These are phyloP conservation scores for Smittia sp. DNA, from an alignment of 2,888 invertebrate species.

Conservation along the genomic window DNA sequence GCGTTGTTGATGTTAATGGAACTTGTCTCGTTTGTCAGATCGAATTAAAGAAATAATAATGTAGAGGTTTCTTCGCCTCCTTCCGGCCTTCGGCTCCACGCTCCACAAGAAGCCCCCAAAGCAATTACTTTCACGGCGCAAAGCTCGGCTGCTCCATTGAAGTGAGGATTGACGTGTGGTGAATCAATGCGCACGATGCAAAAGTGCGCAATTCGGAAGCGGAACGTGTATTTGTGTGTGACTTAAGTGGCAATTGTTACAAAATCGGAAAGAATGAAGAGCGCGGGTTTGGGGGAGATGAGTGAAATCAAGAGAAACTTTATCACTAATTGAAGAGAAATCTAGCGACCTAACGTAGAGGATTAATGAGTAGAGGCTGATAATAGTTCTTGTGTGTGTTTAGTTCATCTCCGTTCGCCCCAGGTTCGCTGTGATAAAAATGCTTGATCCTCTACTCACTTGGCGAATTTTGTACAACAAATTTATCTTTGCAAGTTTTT, in stretches of 20 bases:
- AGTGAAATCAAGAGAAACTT: neutral
- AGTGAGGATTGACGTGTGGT: conserved; percentile 17
- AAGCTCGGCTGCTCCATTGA: neutral
- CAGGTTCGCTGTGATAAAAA: neutral
- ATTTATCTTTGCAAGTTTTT: conserved; percentile 5
- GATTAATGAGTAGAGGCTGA: conserved; percentile 8
- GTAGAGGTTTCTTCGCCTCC: conserved; percentile 13
- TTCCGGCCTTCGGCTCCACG: neutral
- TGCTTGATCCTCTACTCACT: conserved; percentile 17
- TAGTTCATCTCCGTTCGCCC: neutral
- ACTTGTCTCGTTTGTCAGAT: conserved; percentile 2
- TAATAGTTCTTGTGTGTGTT: neutral
- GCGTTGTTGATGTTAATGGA: conserved; percentile 14
- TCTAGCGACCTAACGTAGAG: neutral
- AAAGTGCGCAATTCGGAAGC: conserved; percentile 40
- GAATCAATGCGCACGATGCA: conserved; percentile 22
- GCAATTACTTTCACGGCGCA: neutral
- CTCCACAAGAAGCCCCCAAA: neutral
- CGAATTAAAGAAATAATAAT: conserved; percentile 39
- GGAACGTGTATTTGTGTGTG: conserved; percentile 36
- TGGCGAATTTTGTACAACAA: neutral
- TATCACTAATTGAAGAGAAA: neutral
- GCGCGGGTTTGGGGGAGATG: no score
- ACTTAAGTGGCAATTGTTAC: neutral
- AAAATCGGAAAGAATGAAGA: conserved; percentile 1